Conservation (phyloP, 2,797 vertebrate species). For the Harpagifer antarcticus region DNA sequence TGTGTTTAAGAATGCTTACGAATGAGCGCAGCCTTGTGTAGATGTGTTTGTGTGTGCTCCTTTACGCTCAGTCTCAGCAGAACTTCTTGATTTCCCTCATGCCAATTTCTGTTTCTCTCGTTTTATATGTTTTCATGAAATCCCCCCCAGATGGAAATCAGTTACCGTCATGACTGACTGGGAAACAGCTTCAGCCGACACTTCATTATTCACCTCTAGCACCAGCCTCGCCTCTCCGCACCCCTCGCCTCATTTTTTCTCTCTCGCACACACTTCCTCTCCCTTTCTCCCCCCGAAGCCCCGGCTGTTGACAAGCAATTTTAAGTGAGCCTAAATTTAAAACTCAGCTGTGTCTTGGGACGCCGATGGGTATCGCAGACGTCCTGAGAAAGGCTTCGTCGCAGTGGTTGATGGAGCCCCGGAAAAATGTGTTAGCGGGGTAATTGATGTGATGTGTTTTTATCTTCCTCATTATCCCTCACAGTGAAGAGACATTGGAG, state of each 20-base stretch:
- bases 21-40: conserved; percentile 16
- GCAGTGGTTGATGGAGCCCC: conserved; percentile 22
- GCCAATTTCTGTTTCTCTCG: conserved; percentile 41
- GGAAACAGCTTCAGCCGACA: conserved; percentile 78
- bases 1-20: conserved; percentile 43
- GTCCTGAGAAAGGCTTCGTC: conserved; percentile 50
- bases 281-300: conserved; percentile 51
- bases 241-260: conserved; percentile 47
- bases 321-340: conserved; percentile 84
- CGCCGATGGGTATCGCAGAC: conserved; percentile 41
- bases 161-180: conserved; percentile 80
- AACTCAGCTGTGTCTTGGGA: conserved; percentile 65
- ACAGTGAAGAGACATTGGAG: conserved; percentile 57
- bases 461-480: conserved; percentile 76
- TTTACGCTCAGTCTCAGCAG: conserved; percentile 8
- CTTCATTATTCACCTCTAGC: conserved; percentile 85
- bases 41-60: conserved; percentile 19
- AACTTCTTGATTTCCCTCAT: conserved; percentile 33
- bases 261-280: conserved; percentile 17
- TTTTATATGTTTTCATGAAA: conserved; percentile 58
- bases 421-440: conserved; percentile 56
- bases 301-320: conserved; percentile 84
- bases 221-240: conserved; percentile 54
- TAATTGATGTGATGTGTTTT: conserved; percentile 78
- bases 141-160: conserved; percentile 76